Conservation (phyloP, 2,888 invertebrate species). For the Nomada fucata region DNA sequence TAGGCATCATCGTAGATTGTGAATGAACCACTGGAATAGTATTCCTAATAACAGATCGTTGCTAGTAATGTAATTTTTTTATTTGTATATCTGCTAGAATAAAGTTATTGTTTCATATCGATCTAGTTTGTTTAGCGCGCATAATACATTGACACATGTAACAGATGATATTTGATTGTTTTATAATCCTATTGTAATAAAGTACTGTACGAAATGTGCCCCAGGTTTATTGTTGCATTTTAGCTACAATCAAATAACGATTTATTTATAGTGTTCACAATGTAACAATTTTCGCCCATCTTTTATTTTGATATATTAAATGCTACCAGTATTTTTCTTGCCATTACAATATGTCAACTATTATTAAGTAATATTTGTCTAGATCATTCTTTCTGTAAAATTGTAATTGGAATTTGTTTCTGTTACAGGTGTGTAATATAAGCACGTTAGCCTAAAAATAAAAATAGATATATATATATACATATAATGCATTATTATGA, state of each 20-base stretch:
- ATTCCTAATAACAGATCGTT: constrained; percentile 43
- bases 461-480: too few species aligned
- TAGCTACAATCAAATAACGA: constrained; percentile 17
- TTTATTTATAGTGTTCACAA: not conserved
- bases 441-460: constrained; percentile 12
- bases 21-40: constrained; percentile 48
- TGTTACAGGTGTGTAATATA: not conserved
- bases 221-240: constrained; percentile 34
- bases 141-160: constrained; percentile 46
- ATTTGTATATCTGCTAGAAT: constrained; percentile 38
- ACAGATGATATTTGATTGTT: constrained; percentile 34
- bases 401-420: constrained; percentile 8
- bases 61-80: constrained; percentile 35
- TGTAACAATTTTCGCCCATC: not conserved
- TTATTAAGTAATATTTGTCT: constrained; percentile 10
- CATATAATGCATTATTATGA: not conserved
- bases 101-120: constrained; percentile 32
- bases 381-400: constrained; percentile 11
- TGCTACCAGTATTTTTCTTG: constrained; percentile 5
- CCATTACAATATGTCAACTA: constrained; percentile 19
- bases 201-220: constrained; percentile 33
- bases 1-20: constrained; percentile 47
- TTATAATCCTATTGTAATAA: constrained; percentile 53
- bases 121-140: constrained; percentile 33
- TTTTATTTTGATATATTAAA: not conserved